phyloP scores from a whole-genome alignment of 2,113 vertebrate species.

The Leptobrachium ailaonicum region DNA sequence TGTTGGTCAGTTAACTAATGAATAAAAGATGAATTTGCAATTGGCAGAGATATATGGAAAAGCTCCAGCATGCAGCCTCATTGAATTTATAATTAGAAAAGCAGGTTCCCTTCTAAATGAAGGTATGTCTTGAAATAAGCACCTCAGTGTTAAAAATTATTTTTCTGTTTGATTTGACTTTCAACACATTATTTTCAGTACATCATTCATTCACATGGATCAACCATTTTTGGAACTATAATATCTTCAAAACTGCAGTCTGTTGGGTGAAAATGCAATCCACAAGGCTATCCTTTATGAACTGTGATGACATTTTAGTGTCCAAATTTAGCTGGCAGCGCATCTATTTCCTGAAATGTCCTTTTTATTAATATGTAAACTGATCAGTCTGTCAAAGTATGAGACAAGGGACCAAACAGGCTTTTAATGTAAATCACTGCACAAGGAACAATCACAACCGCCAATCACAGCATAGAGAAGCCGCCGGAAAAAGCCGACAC shows the following conservation, averaged over 20 bases:
- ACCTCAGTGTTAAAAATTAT: constrained; percentile 50
- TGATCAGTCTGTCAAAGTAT: constrained; percentile 50
- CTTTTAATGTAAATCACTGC: constrained; percentile 50
- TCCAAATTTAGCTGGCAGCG: constrained; percentile 44
- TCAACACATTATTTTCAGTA: constrained; percentile 52
- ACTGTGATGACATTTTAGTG: constrained; percentile 16
- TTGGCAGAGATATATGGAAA: constrained; percentile 11
- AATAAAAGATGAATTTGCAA: constrained; percentile 24
- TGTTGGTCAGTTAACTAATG: constrained; percentile 12
- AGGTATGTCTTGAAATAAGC: constrained; percentile 14
- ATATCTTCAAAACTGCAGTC: constrained; percentile 39
- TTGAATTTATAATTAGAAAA: constrained; percentile 25
- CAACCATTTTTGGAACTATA: constrained; percentile 55
- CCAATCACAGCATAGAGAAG: no score
- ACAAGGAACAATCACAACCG: background rate
- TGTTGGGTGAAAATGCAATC: constrained; percentile 41
- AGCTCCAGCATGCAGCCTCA: background rate
- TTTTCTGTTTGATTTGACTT: constrained; percentile 52
- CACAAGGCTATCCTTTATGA: constrained; percentile 54
- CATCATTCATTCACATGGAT: constrained; percentile 46
- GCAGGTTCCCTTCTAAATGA: constrained; percentile 7
- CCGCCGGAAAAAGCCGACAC: no score
- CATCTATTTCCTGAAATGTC: constrained; percentile 50
- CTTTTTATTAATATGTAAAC: constrained; percentile 57
- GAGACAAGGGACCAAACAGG: constrained; percentile 52